Evolutionary conservation across 2,888 invertebrate species (phyloP).

Genomic region (Oxystoma pomonae): DNA sequence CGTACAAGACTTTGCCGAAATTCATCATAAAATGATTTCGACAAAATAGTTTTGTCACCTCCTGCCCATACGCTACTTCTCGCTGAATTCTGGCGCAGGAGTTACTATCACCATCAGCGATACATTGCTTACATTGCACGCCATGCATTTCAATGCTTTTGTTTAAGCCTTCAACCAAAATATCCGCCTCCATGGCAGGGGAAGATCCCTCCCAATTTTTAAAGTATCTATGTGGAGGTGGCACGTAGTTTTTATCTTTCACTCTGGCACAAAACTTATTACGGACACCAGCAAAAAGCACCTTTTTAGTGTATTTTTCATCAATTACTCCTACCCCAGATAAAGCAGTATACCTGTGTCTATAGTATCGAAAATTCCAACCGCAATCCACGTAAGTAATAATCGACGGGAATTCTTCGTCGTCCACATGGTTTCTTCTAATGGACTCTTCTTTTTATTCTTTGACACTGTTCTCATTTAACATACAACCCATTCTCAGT

Average conservation of each 20-base stretch:
- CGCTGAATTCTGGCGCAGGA: conserved; percentile 22
- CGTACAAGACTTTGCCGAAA: too few species aligned
- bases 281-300: conserved; percentile 23
- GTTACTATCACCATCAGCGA: conserved; percentile 27
- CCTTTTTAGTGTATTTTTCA: conserved; percentile 20
- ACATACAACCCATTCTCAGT: too few species aligned
- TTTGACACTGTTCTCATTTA: too few species aligned
- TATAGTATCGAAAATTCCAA: too few species aligned
- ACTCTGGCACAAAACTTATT: conserved; percentile 28
- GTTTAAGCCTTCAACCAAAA: conserved; percentile 25
- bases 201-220: conserved; percentile 25
- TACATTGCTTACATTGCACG: conserved; percentile 17
- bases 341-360: too few species aligned
- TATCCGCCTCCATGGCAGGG: conserved; percentile 25
- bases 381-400: too few species aligned
- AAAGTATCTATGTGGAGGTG: conserved; percentile 16
- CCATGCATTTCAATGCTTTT: conserved; percentile 22
- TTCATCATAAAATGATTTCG: conserved; percentile 29
- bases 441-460: too few species aligned
- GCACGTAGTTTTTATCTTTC: neutral
- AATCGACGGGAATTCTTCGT: too few species aligned
- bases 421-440: too few species aligned
- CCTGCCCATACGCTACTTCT: conserved; percentile 26
- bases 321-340: conserved; percentile 27
- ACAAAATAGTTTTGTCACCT: conserved; percentile 26